A percentile compares a stretch with the other conserved stretches of the same genome.
These are phyloP conservation scores for Delphinus delphis DNA, from an alignment of 2,113 vertebrate species.

Conservation along the genomic window DNA sequence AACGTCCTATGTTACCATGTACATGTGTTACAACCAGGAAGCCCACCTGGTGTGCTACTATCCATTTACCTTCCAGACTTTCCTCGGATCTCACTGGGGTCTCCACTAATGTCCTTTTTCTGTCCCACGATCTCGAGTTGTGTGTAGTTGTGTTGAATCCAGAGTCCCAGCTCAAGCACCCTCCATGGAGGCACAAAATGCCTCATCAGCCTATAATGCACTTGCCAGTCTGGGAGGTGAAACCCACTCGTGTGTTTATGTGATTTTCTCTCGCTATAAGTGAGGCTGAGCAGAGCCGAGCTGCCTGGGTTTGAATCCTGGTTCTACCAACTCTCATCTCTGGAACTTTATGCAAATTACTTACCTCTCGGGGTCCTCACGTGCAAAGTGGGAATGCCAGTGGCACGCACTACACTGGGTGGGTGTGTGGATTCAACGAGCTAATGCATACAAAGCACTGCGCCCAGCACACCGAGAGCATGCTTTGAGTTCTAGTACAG, in stretches of 20 bases:
- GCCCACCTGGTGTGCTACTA: rapidly evolving
- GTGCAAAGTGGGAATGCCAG: too few relatives aligned
- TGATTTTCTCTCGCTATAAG: neutral
- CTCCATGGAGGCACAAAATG: neutral
- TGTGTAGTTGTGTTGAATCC: neutral
- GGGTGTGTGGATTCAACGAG: neutral
- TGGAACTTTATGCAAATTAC: too few relatives aligned
- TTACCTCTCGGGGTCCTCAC: neutral
- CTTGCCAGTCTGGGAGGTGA: neutral
- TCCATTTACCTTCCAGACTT: neutral
- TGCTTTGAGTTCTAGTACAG: neutral
- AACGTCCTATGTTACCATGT: too few relatives aligned
- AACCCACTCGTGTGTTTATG: neutral
- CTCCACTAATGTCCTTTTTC: neutral
- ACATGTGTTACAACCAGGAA: neutral
- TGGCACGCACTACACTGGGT: rapidly evolving
- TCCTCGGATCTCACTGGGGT: neutral
- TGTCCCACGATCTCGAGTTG: neutral
- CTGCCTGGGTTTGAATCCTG: neutral
- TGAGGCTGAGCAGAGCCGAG: neutral
- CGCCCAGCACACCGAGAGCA: neutral
- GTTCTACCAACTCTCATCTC: neutral
- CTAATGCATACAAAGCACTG: neutral
- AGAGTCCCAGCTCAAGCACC: neutral
- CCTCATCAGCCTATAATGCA: neutral